Conservation (phyloP, 2,113 vertebrate species). For the Theristicus caerulescens region DNA sequence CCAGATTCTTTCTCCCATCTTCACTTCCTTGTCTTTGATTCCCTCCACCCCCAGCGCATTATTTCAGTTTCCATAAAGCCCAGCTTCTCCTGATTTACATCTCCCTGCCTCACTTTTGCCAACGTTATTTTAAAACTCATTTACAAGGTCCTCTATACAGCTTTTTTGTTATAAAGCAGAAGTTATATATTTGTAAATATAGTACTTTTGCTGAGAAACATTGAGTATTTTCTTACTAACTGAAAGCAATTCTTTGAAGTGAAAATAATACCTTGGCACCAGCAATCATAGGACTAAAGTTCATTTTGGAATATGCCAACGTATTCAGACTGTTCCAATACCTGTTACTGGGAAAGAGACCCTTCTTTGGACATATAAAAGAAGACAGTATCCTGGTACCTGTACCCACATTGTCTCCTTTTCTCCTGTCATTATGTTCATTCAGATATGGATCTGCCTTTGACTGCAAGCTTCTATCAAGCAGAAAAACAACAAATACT, state of each 20-base stretch:
- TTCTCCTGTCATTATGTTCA: background rate
- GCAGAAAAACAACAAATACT: background rate
- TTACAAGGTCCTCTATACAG: background rate
- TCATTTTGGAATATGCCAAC: background rate
- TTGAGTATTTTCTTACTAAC: background rate
- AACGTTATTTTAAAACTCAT: background rate
- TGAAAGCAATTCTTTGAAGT: background rate
- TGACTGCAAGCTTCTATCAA: background rate
- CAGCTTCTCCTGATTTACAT: background rate
- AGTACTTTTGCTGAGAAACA: background rate
- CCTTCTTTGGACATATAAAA: background rate
- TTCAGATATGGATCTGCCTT: background rate
- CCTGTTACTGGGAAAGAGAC: background rate
- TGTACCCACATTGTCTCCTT: background rate
- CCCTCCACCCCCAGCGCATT: accelerated
- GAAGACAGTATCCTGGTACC: accelerated
- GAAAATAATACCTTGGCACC: background rate
- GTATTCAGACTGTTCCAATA: background rate
- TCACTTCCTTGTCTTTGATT: background rate
- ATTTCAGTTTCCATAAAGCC: background rate
- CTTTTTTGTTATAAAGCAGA: background rate
- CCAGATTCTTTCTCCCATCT: background rate
- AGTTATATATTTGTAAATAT: background rate
- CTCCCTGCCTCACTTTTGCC: background rate
- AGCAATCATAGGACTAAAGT: background rate